Conservation (phyloP, 2,797 vertebrate species). For the Mus spretus region DNA sequence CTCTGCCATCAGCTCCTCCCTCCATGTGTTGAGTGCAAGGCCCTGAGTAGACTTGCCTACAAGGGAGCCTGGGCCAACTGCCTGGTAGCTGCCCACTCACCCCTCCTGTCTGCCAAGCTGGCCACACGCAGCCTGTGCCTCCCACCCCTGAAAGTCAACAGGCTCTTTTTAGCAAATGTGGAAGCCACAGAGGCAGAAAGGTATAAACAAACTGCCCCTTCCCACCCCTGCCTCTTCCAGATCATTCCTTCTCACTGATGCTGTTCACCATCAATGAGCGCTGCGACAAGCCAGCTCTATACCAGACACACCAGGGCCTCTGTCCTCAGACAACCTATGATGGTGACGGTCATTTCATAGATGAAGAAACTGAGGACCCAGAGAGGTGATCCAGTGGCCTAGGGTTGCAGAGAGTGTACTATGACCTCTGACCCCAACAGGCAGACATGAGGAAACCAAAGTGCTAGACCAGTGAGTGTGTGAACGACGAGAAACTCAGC, state of each 20-base stretch:
- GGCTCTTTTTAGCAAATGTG: conserved; percentile 48
- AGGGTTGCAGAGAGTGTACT: too few relatives aligned
- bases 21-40: fast-evolving
- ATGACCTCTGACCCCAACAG: fast-evolving
- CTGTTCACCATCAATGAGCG: neutral
- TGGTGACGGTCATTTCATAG: fast-evolving
- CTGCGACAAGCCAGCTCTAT: neutral
- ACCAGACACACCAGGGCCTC: fast-evolving
- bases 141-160: conserved; percentile 60
- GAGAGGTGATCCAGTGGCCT: too few relatives aligned
- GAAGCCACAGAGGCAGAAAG: conserved; percentile 57
- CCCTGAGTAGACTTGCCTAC: fast-evolving
- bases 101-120: neutral
- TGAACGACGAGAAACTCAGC: fast-evolving
- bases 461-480: neutral
- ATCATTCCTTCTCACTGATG: fast-evolving
- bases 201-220: neutral
- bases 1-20: neutral
- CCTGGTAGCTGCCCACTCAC: neutral
- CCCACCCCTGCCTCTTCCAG: neutral
- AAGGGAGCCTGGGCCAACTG: neutral
- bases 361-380: neutral
- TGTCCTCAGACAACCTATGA: neutral
- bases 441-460: neutral
- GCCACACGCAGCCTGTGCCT: conserved; percentile 36